Evolutionary conservation across 2,888 invertebrate species (phyloP).

Genomic region (Drosophila mayaguana): DNA sequence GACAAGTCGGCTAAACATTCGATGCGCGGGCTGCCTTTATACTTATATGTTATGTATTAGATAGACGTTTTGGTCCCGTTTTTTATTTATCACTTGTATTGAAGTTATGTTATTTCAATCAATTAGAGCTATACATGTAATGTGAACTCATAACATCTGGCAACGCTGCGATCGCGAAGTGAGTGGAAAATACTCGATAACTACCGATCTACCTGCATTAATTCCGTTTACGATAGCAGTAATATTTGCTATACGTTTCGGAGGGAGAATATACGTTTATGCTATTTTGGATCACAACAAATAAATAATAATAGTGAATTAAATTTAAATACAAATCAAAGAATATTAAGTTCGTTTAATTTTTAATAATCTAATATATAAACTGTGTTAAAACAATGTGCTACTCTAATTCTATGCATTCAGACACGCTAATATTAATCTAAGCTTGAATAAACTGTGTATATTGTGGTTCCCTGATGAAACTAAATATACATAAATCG

Average conservation of each 20-base stretch:
- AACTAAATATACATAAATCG: background rate
- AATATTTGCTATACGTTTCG: background rate
- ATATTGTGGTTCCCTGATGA: background rate
- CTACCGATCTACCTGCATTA: slow-evolving; percentile 19
- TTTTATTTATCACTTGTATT: background rate
- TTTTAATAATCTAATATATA: no score
- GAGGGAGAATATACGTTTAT: background rate
- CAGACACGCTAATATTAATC: background rate
- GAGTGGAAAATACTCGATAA: slow-evolving; percentile 36
- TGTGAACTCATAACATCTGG: slow-evolving; percentile 24
- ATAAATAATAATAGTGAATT: background rate
- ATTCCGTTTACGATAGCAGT: background rate
- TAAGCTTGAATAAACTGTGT: no score
- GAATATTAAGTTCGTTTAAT: background rate
- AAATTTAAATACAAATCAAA: background rate
- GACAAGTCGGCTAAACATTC: background rate
- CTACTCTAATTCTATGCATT: background rate
- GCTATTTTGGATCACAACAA: background rate
- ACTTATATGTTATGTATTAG: background rate
- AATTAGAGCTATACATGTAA: background rate
- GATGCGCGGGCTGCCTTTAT: background rate
- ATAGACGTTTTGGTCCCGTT: background rate
- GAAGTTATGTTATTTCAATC: no score
- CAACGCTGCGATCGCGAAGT: slow-evolving; percentile 39
- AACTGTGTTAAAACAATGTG: no score